Base-by-base conservation (phyloP, 1,140 invertebrate genomes). In the Magallana gigas region DNA sequence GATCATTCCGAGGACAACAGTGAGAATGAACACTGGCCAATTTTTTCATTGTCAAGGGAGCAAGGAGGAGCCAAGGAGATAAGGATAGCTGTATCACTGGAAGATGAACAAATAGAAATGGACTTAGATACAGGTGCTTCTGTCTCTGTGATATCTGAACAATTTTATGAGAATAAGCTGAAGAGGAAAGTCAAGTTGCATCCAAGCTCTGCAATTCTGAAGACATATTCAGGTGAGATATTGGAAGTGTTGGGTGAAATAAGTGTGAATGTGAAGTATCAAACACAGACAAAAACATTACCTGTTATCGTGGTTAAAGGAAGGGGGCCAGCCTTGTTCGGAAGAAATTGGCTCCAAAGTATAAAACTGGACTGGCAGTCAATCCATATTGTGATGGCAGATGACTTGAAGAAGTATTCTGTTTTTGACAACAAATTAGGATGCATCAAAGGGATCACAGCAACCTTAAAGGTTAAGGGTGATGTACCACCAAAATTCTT, bases 11-110 rank as follows among this genome's bases (percentile, higher is more conserved):
- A 57, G 88, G 87, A 2, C 87, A 95, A 80, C 88, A 94, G 12
- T 95, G 92, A 90, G 93, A 90, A 8, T 94, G 95, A 90, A 95
- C 87, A 36, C 83, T 58, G 62, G 16, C 76, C 12, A 36, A 81
- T 29, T 23, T 88, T 88, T 23, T 83, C 83, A 48, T 14, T 48
- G 8, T 64, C 87, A 14, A 59, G 62, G 14, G 83, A 88, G n/a
- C 9, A 23, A 11, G 48, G 85, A 88, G 8, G 87, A 87, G 59
- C 68, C 62, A 68, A 83, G 85, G 71, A n/a, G 85, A 14, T 14
- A 48, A 18, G 8, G 60, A 23, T 23, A n/a, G 1, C 80, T 14
- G 29, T 82, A 11, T 48, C 36, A 14, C 11, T 82, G 36, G 80
- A 82, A 57, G n/a, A 82, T 82, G 80, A 14, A 82, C 23, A 7